These are phyloP conservation scores for Bursaphelenchus mucronatus DNA, from an alignment of 1,140 invertebrate species.

Conservation along the genomic window DNA sequence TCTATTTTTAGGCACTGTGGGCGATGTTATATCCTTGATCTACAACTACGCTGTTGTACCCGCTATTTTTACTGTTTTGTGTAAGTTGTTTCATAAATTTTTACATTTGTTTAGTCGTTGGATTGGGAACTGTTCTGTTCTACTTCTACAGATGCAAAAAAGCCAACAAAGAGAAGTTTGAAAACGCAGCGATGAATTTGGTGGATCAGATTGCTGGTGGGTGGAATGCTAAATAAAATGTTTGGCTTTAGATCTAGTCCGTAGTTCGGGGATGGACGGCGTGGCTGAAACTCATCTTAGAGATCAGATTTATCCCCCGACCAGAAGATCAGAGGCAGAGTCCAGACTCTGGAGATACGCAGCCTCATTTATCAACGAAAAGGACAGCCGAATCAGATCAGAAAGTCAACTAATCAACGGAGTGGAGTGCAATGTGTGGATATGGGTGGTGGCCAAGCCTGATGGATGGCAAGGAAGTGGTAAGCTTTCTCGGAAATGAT, in stretches of 20 bases:
- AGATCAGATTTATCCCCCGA: constrained; percentile 45
- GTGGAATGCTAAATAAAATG: constrained; percentile 4
- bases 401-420: constrained; percentile 49
- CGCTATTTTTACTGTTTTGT: constrained; percentile 15
- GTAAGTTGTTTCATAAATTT: constrained; percentile 23
- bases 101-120: constrained; percentile 35
- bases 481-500: too few relatives aligned
- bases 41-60: constrained; percentile 50
- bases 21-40: constrained; percentile 32
- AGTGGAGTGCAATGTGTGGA: constrained; percentile 53
- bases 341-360: constrained; percentile 40
- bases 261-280: constrained; percentile 35
- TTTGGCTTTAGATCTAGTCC: constrained; percentile 38
- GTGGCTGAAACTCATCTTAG: constrained; percentile 50
- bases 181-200: constrained; percentile 25
- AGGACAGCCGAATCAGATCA: constrained; percentile 50
- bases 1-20: constrained; percentile 36
- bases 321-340: constrained; percentile 43
- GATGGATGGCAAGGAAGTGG: constrained; percentile 38
- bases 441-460: constrained; percentile 38
- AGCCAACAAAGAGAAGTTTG: constrained; percentile 21
- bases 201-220: constrained; percentile 47
- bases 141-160: constrained; percentile 20
- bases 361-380: constrained; percentile 46
- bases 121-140: constrained; percentile 18